A percentile compares a stretch with the other conserved stretches of the same genome.
These are phyloP conservation scores for Scortum barcoo DNA, from an alignment of 2,113 vertebrate genomes.

Conservation along the genomic window DNA sequence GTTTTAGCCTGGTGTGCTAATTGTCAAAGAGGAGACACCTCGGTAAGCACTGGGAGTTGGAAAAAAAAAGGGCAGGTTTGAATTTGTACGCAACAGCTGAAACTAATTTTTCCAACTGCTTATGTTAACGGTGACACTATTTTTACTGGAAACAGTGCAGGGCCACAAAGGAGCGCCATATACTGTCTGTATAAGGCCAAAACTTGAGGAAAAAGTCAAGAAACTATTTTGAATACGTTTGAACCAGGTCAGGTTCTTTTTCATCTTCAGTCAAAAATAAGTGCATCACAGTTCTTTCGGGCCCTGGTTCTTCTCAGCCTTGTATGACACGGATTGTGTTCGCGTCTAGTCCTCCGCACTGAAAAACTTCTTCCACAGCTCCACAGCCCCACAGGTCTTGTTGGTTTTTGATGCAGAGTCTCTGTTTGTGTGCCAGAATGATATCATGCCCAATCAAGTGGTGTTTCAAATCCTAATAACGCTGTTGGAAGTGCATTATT, in stretches of 20 bases:
- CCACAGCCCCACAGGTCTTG: constrained; percentile 70
- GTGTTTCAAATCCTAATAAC: constrained; percentile 86
- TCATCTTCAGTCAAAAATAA: constrained; percentile 74
- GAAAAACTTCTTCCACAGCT: constrained; percentile 57
- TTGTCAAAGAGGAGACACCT: constrained; percentile 80
- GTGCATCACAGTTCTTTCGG: constrained; percentile 70
- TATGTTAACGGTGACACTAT: constrained; percentile 84
- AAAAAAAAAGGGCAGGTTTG: constrained; percentile 64
- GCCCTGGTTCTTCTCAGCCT: constrained; percentile 79
- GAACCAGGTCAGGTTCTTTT: constrained; percentile 69
- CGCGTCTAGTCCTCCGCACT: constrained; percentile 37
- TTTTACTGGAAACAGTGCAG: constrained; percentile 85
- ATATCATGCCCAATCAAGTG: constrained; percentile 86
- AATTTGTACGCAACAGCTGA: constrained; percentile 78
- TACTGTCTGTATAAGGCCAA: constrained; percentile 86
- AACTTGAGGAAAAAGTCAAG: constrained; percentile 80
- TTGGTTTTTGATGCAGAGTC: constrained; percentile 78
- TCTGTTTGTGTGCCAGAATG: constrained; percentile 84
- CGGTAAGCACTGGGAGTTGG: constrained; percentile 68
- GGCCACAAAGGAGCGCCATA: constrained; percentile 54
- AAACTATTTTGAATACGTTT: constrained; percentile 81
- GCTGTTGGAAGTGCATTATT: constrained; percentile 86
- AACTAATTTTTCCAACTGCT: constrained; percentile 85
- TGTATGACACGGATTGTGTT: constrained; percentile 55
- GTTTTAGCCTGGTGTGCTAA: constrained; percentile 80